phyloP scores from a whole-genome alignment of 2,797 vertebrate species.

The Silurus lanzhouensis region DNA sequence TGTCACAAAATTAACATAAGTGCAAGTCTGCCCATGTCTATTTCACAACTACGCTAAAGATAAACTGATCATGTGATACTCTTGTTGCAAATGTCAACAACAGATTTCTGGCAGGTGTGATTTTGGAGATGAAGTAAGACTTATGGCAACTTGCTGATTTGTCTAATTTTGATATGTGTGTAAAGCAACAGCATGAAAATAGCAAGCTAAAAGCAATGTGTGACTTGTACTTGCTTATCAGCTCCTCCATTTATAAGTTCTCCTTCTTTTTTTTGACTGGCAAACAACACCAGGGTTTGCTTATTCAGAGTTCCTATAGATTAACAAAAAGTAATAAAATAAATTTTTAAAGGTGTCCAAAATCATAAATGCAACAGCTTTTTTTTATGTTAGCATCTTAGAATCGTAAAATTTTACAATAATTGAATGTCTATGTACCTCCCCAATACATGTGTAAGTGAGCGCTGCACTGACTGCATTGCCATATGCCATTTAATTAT shows the following conservation, averaged over 20 bases:
- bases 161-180: background rate
- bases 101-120: background rate
- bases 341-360: background rate
- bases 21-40: background rate
- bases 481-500: background rate
- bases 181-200: background rate
- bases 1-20: background rate
- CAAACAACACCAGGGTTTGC: no score
- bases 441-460: background rate
- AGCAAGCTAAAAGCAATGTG: background rate
- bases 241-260: background rate
- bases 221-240: background rate
- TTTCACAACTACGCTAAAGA: background rate
- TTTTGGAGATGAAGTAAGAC: background rate
- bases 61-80: background rate
- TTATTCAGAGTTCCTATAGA: background rate
- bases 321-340: no score
- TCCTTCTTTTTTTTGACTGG: background rate
- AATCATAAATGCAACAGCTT: background rate
- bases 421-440: background rate
- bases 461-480: no score
- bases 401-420: background rate
- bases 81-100: background rate
- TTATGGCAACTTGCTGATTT: background rate
- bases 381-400: background rate